phyloP scores from a whole-genome alignment of 2,113 vertebrate genomes.

The Rhinogobius similis region DNA sequence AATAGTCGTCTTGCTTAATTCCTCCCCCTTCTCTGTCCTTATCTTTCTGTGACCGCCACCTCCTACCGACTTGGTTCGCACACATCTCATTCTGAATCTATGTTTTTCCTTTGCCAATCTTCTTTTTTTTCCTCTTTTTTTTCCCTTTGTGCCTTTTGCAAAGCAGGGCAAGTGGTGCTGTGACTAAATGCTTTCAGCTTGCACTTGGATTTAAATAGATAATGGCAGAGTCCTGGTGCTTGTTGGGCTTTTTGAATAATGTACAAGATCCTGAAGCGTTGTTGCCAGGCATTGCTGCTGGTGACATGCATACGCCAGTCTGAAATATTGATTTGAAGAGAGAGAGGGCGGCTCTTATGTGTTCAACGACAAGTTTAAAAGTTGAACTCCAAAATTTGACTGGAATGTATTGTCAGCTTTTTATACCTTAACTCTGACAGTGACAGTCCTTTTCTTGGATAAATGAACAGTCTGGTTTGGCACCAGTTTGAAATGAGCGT shows the following conservation, averaged over 20 bases:
- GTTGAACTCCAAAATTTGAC: not conserved
- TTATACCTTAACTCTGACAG: no score
- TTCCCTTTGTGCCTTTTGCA: constrained; percentile 31
- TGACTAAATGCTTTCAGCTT: constrained; percentile 54
- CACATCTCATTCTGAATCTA: constrained; percentile 18
- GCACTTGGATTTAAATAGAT: constrained; percentile 74
- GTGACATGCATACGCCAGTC: constrained; percentile 61
- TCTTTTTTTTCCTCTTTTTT: constrained; percentile 16
- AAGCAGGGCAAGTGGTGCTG: constrained; percentile 50
- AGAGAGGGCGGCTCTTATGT: constrained; percentile 30
- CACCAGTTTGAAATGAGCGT: not conserved
- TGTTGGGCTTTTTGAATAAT: constrained; percentile 73
- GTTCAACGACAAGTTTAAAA: not conserved
- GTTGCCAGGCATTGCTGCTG: constrained; percentile 70
- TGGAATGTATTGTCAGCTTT: not conserved
- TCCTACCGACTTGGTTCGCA: constrained; percentile 2
- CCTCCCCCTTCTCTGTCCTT: constrained; percentile 18
- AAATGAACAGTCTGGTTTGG: not conserved
- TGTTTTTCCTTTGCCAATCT: constrained; percentile 20
- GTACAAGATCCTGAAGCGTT: constrained; percentile 68
- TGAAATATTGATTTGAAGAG: constrained; percentile 71
- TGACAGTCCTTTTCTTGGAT: not conserved
- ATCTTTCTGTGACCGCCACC: constrained; percentile 24
- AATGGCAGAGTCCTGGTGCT: constrained; percentile 64
- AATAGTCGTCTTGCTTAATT: constrained; percentile 37